These are phyloP conservation scores for Heliconius hewitsoni DNA, from an alignment of 1,140 invertebrate genomes.

Conservation along the genomic window DNA sequence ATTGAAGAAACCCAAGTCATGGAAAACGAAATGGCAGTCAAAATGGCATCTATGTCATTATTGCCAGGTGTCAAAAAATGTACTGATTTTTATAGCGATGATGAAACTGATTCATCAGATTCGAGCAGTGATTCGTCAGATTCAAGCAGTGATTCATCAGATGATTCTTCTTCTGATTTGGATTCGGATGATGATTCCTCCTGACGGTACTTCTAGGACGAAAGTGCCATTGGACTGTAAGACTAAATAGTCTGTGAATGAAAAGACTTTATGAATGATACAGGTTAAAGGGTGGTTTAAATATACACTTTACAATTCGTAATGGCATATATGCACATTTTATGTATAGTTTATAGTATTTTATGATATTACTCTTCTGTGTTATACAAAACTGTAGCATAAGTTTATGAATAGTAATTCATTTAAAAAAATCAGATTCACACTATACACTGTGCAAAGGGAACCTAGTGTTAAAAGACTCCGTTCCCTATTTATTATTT, in stretches of 20 bases:
- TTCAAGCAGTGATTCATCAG: slow-evolving; percentile 51
- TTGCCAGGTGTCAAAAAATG: slow-evolving; percentile 51
- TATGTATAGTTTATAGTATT: neutral
- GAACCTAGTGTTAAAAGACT: no score
- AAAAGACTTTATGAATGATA: slow-evolving; percentile 18
- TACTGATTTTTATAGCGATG: slow-evolving; percentile 46
- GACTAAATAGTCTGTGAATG: slow-evolving; percentile 15
- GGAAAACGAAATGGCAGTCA: slow-evolving; percentile 73
- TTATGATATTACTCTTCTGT: slow-evolving; percentile 2
- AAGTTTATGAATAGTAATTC: neutral
- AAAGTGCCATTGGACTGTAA: slow-evolving; percentile 49
- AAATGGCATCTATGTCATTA: slow-evolving; percentile 71
- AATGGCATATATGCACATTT: slow-evolving; percentile 9
- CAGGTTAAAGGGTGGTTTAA: slow-evolving; percentile 12
- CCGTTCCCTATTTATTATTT: no score
- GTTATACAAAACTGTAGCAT: neutral
- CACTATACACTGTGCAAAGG: no score
- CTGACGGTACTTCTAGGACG: slow-evolving; percentile 47
- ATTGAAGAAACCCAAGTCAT: slow-evolving; percentile 65
- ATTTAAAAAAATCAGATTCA: no score
- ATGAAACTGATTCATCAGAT: slow-evolving; percentile 51
- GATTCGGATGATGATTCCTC: slow-evolving; percentile 67
- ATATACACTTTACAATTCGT: slow-evolving; percentile 14
- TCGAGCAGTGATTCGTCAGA: slow-evolving; percentile 44
- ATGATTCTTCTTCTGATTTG: slow-evolving; percentile 47